phyloP scores from a whole-genome alignment of 1,140 invertebrate species.

The Macrotrachela quadricornifera region DNA sequence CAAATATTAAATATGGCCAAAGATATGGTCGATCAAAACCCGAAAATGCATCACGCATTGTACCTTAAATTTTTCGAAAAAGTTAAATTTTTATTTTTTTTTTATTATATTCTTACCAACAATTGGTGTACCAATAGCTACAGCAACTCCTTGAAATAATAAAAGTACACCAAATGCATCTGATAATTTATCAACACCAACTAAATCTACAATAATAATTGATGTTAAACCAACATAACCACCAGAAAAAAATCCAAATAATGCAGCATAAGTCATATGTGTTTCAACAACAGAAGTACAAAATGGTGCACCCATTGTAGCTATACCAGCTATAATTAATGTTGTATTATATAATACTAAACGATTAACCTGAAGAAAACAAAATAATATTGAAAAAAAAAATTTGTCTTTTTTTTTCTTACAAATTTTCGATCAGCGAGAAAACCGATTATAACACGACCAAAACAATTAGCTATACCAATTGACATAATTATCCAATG shows the following conservation, averaged over 20 bases:
- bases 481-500: constrained; percentile 76
- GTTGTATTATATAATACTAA: constrained; percentile 65
- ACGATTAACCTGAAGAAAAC: constrained; percentile 11
- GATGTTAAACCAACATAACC: constrained; percentile 64
- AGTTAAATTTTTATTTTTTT: neutral
- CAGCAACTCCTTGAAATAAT: constrained; percentile 72
- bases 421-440: constrained; percentile 37
- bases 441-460: constrained; percentile 30
- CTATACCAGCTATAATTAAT: constrained; percentile 52
- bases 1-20: no score
- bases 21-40: no score
- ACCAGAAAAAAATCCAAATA: constrained; percentile 17
- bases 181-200: constrained; percentile 69
- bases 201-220: constrained; percentile 64
- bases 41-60: no score
- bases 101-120: constrained; percentile 43
- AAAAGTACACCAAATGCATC: constrained; percentile 76
- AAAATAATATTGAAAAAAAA: no score
- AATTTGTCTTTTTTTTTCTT: no score
- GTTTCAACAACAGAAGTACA: constrained; percentile 25
- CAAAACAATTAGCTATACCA: constrained; percentile 39
- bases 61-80: neutral
- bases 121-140: constrained; percentile 56
- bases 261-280: no score
- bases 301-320: constrained; percentile 50